phyloP scores from a whole-genome alignment of 2,113 vertebrate genomes.

The Callionymus lyra region DNA sequence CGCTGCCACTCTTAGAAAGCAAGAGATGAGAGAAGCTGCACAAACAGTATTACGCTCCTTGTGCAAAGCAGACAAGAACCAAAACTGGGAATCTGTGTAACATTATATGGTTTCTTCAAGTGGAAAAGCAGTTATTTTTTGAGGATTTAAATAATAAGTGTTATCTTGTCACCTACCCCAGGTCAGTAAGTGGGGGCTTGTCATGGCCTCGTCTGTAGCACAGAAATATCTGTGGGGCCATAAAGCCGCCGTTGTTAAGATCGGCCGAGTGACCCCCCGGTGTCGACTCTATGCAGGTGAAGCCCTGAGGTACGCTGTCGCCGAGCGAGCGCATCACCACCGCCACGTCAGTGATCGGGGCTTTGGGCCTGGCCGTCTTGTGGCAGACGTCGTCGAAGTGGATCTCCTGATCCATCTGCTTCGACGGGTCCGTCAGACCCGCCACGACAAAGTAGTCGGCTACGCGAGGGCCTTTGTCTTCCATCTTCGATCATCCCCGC shows the following conservation, averaged over 20 bases:
- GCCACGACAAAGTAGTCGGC: slow-evolving; percentile 98
- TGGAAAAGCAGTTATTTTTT: too few species aligned
- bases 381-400: slow-evolving; percentile 88
- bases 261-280: slow-evolving; percentile 87
- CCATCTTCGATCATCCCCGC: slow-evolving; percentile 89
- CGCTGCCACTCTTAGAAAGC: slow-evolving; percentile 21
- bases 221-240: slow-evolving; percentile 88
- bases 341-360: slow-evolving; percentile 89
- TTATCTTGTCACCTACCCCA: slow-evolving; percentile 70
- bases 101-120: too few species aligned
- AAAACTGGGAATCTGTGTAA: slow-evolving; percentile 10
- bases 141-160: too few species aligned
- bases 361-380: slow-evolving; percentile 81
- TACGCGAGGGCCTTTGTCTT: slow-evolving; percentile 94
- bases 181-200: slow-evolving; percentile 90
- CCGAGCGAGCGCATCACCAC: slow-evolving; percentile 90
- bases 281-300: slow-evolving; percentile 83
- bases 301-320: slow-evolving; percentile 86
- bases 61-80: background rate
- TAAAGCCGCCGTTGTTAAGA: slow-evolving; percentile 89
- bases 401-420: slow-evolving; percentile 90
- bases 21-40: background rate
- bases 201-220: slow-evolving; percentile 90
- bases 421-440: slow-evolving; percentile 86
- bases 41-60: too few species aligned